These are phyloP conservation scores for Drosophila infuscata DNA, from an alignment of 2,888 invertebrate genomes.

Conservation along the genomic window DNA sequence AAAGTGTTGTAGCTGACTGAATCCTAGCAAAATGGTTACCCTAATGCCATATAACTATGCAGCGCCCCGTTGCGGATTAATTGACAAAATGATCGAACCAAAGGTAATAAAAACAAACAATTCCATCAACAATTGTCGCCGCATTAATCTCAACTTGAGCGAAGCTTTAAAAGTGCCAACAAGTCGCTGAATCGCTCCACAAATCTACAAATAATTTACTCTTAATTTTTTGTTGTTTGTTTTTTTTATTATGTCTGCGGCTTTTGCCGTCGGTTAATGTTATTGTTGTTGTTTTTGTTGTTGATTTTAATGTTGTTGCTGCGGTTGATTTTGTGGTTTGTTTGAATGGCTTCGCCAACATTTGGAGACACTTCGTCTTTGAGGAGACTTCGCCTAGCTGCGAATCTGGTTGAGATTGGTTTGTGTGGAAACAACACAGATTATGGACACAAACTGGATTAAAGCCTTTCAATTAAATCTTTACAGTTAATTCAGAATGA, in stretches of 20 bases:
- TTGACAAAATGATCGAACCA: slow-evolving; percentile 85
- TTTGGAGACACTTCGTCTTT: slow-evolving; percentile 18
- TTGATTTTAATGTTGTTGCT: slow-evolving; percentile 7
- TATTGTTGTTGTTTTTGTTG: slow-evolving; percentile 11
- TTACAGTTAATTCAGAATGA: not conserved
- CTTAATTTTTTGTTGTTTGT: slow-evolving; percentile 16
- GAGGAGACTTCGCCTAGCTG: slow-evolving; percentile 5
- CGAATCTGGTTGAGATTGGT: not conserved
- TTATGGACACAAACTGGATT: not conserved
- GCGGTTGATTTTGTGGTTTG: slow-evolving; percentile 29
- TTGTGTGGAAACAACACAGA: not conserved
- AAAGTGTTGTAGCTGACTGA: not conserved
- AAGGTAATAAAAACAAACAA: slow-evolving; percentile 79
- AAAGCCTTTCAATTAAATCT: not conserved
- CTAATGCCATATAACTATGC: slow-evolving; percentile 85
- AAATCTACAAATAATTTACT: slow-evolving; percentile 25
- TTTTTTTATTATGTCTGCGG: slow-evolving; percentile 16
- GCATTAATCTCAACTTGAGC: slow-evolving; percentile 15
- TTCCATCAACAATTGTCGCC: slow-evolving; percentile 2
- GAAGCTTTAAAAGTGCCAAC: slow-evolving; percentile 70
- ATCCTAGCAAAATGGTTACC: slow-evolving; percentile 83
- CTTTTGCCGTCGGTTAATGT: slow-evolving; percentile 48
- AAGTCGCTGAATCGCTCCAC: not conserved
- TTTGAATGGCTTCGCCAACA: slow-evolving; percentile 47
- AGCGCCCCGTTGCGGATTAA: slow-evolving; percentile 85